These are phyloP conservation scores for Lethenteron camtschaticum DNA, from an alignment of 2,113 vertebrate genomes.

Conservation along the genomic window DNA sequence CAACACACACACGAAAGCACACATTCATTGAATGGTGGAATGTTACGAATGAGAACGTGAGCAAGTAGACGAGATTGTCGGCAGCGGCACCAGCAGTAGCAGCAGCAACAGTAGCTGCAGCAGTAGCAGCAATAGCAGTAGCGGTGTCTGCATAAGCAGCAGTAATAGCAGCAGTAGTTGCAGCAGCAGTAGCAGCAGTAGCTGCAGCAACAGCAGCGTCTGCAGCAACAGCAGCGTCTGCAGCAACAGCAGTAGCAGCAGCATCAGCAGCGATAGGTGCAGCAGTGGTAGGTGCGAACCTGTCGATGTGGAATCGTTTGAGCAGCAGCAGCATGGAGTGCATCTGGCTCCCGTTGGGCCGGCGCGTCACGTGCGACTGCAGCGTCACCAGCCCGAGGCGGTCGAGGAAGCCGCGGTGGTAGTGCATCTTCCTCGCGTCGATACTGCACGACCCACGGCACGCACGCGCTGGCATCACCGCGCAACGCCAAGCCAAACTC, in stretches of 20 bases:
- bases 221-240: too few relatives aligned
- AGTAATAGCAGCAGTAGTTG: too few relatives aligned
- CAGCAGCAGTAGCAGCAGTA: too few relatives aligned
- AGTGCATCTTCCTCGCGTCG: slow-evolving; percentile 75
- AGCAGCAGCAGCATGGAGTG: slow-evolving; percentile 69
- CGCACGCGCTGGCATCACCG: not conserved
- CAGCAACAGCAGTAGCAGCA: too few relatives aligned
- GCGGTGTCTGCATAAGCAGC: too few relatives aligned
- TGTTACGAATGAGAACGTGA: not conserved
- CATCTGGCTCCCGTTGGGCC: slow-evolving; percentile 41
- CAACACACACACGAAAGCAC: not conserved
- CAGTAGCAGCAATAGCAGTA: too few relatives aligned
- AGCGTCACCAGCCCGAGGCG: slow-evolving; percentile 51
- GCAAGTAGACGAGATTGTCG: too few relatives aligned
- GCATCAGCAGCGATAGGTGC: too few relatives aligned
- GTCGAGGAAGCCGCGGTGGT: slow-evolving; percentile 52
- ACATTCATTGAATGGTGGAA: not conserved
- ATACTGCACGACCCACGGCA: slow-evolving; percentile 26
- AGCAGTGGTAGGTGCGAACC: slow-evolving; percentile 21
- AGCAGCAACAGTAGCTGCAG: too few relatives aligned
- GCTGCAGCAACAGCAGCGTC: too few relatives aligned
- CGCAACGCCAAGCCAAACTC: too few relatives aligned
- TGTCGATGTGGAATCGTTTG: slow-evolving; percentile 62
- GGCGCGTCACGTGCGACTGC: slow-evolving; percentile 47
- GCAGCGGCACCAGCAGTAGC: too few relatives aligned